These are phyloP conservation scores for Oophaga sylvatica DNA, from an alignment of 2,797 vertebrate genomes.

Conservation along the genomic window DNA sequence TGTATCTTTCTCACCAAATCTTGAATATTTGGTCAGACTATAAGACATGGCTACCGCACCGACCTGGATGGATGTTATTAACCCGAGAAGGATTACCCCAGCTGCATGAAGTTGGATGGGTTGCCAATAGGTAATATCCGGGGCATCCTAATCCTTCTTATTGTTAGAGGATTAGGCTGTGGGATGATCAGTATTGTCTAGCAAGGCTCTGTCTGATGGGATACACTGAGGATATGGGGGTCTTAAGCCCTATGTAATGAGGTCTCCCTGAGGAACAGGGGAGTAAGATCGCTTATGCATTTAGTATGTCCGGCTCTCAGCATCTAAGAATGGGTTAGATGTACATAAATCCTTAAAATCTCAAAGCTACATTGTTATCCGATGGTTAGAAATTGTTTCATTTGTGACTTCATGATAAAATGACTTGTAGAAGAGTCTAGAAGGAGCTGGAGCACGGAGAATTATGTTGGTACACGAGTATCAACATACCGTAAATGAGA, in stretches of 20 bases:
- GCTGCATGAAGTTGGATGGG: conserved; percentile 18
- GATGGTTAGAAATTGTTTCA: conserved; percentile 19
- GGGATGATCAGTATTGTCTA: conserved; percentile 59
- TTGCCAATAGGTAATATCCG: conserved; percentile 58
- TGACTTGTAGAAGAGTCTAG: neutral
- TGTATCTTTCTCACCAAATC: conserved; percentile 7
- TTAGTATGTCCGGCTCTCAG: neutral
- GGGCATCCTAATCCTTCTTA: conserved; percentile 35
- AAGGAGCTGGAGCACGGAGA: neutral
- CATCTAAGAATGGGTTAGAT: conserved; percentile 5
- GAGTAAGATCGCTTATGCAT: conserved; percentile 34
- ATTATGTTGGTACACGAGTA: neutral
- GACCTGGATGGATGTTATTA: neutral
- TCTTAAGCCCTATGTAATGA: conserved; percentile 31
- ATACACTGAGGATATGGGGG: conserved; percentile 35
- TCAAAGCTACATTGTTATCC: conserved; percentile 10
- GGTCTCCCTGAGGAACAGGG: conserved; percentile 41
- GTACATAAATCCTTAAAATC: conserved; percentile 29
- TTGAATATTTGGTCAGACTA: neutral
- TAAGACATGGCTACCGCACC: neutral
- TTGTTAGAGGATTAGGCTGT: conserved; percentile 49
- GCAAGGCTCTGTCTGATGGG: conserved; percentile 28
- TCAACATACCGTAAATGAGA: neutral
- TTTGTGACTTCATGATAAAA: conserved; percentile 9
- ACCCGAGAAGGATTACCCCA: conserved; percentile 33